A percentile compares a stretch with the other conserved stretches of the same genome.
These are phyloP conservation scores for Formica aserva DNA, from an alignment of 2,888 invertebrate genomes.

Conservation along the genomic window DNA sequence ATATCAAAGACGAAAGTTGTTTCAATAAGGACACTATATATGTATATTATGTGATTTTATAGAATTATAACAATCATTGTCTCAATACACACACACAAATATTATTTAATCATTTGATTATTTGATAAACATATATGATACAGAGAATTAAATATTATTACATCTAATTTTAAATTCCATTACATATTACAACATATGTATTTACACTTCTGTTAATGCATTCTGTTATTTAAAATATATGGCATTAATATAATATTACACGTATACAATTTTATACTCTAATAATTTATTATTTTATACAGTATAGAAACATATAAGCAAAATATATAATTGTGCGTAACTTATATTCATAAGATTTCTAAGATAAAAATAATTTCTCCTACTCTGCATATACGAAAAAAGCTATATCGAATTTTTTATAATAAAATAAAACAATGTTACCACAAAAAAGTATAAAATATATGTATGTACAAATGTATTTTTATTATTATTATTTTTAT, in stretches of 20 bases:
- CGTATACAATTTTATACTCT: not conserved
- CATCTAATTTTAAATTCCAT: no score
- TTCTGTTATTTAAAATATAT: no score
- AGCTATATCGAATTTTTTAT: no score
- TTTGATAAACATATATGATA: not conserved
- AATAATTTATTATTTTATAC: not conserved
- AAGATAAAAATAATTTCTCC: not conserved
- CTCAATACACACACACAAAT: no score
- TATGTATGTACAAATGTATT: constrained; percentile 17
- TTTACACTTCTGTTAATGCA: no score
- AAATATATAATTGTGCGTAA: not conserved
- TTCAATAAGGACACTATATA: no score
- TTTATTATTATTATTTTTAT: constrained; percentile 1
- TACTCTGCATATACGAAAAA: not conserved
- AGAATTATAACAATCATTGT: no score
- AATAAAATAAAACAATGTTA: constrained; percentile 5
- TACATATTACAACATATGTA: no score
- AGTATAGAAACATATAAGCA: not conserved
- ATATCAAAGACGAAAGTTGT: no score
- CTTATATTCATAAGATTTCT: not conserved
- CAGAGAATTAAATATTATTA: no score
- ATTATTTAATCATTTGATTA: no score
- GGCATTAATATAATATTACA: not conserved
- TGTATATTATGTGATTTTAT: no score
- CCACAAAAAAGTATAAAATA: not conserved